Conservation (phyloP, 2,797 vertebrate species). For the Pseudotriccus pelzelni region DNA sequence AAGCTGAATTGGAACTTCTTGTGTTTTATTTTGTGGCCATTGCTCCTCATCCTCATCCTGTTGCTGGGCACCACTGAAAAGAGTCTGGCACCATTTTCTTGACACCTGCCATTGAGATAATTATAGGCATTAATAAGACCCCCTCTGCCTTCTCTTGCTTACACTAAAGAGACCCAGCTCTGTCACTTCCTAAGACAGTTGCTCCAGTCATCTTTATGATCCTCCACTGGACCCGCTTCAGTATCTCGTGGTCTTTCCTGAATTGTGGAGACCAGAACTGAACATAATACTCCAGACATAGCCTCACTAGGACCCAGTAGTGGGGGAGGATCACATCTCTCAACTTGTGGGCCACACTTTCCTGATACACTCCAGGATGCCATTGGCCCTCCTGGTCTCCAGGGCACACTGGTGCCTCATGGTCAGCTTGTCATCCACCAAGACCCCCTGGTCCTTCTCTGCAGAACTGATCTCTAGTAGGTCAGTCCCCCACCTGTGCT, state of each 20-base stretch:
- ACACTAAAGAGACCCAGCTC: not conserved
- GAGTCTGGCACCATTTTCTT: not conserved
- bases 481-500: not conserved
- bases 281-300: not conserved
- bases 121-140: not conserved
- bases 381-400: not conserved
- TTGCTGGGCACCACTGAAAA: not conserved
- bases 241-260: not conserved
- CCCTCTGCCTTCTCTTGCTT: not conserved
- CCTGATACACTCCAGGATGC: not conserved
- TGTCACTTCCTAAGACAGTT: fast-evolving
- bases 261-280: not conserved
- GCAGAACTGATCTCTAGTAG: not conserved
- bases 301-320: not conserved
- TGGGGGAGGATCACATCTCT: not conserved
- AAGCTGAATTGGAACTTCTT: not conserved
- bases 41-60: not conserved
- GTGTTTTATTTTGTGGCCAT: fast-evolving
- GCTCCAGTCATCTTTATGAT: fast-evolving
- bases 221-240: not conserved
- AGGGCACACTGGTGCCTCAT: not conserved
- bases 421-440: not conserved
- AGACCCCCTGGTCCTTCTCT: not conserved
- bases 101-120: not conserved
- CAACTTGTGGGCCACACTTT: fast-evolving